Evolutionary conservation across 2,113 vertebrate genomes (phyloP).

Genomic region (Pangasianodon hypophthalmus): DNA sequence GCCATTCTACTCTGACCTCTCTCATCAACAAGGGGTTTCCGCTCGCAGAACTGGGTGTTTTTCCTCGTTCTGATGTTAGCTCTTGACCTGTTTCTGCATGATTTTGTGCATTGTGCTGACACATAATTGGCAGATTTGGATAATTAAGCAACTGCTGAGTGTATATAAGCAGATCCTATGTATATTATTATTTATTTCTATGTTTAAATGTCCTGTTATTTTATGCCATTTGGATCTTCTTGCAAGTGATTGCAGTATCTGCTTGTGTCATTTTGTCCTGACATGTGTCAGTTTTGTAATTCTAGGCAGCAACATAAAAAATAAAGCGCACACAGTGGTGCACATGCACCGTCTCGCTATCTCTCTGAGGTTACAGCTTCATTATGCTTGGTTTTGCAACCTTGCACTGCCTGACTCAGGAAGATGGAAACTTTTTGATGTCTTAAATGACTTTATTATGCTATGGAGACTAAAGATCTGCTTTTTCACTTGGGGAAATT

Average conservation of each 20-base stretch:
- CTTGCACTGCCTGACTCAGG: conserved; percentile 14
- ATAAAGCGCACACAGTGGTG: not conserved
- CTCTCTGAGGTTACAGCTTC: not conserved
- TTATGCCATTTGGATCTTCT: not conserved
- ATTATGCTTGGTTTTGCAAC: conserved; percentile 4
- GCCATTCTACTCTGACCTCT: not conserved
- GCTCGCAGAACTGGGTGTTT: not conserved
- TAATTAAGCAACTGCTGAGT: not conserved
- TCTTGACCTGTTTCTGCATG: not conserved
- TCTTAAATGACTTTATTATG: not conserved
- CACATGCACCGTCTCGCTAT: conserved; percentile 1
- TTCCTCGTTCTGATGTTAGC: not conserved
- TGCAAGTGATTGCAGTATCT: not conserved
- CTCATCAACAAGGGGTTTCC: not conserved
- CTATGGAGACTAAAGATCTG: not conserved
- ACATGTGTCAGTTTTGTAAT: not conserved
- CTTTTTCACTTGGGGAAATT: not conserved
- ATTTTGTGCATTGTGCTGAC: not conserved
- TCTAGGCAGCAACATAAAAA: conserved; percentile 3
- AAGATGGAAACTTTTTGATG: conserved; percentile 9
- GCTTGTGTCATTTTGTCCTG: not conserved
- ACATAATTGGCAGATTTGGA: not conserved
- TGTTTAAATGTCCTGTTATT: not conserved
- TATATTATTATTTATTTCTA: not conserved
- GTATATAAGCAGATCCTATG: not conserved